phyloP scores from a whole-genome alignment of 2,797 vertebrate genomes.

The Cyclura pinguis region DNA sequence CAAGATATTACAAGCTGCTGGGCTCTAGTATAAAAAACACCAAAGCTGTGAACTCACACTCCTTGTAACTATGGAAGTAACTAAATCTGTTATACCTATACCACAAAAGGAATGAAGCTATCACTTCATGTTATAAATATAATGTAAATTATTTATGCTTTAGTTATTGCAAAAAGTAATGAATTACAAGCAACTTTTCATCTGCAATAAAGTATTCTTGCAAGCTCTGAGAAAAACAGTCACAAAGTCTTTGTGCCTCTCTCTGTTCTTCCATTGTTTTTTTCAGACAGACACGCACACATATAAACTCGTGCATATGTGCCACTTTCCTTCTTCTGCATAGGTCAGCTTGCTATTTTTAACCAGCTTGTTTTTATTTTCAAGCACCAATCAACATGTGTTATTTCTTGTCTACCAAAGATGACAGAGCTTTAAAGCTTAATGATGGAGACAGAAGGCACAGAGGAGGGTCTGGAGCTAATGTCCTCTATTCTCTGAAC shows the following conservation, averaged over 20 bases:
- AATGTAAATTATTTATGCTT: too few species aligned
- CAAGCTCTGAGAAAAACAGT: neutral
- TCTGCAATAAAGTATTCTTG: too few species aligned
- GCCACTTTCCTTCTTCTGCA: neutral
- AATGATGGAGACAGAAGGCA: constrained; percentile 68
- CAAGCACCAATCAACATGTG: constrained; percentile 44
- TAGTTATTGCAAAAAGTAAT: too few species aligned
- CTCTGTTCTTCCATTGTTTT: neutral
- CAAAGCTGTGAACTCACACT: neutral
- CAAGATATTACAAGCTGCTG: neutral
- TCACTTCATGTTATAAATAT: too few species aligned
- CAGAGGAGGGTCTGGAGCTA: constrained; percentile 71
- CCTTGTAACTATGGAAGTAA: neutral
- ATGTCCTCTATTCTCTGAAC: constrained; percentile 76
- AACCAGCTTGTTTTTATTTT: constrained; percentile 57
- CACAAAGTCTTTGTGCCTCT: constrained; percentile 2
- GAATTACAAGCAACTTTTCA: too few species aligned
- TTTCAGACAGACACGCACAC: neutral
- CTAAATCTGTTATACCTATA: neutral
- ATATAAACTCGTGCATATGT: neutral
- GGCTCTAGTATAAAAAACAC: neutral
- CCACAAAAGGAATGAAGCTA: too few species aligned
- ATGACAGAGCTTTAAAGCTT: constrained; percentile 56
- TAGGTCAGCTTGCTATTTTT: constrained; percentile 45
- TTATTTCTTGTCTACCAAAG: constrained; percentile 60